These are phyloP conservation scores for Troglohyphantes excavatus DNA, from an alignment of 2,888 invertebrate species.

Conservation along the genomic window DNA sequence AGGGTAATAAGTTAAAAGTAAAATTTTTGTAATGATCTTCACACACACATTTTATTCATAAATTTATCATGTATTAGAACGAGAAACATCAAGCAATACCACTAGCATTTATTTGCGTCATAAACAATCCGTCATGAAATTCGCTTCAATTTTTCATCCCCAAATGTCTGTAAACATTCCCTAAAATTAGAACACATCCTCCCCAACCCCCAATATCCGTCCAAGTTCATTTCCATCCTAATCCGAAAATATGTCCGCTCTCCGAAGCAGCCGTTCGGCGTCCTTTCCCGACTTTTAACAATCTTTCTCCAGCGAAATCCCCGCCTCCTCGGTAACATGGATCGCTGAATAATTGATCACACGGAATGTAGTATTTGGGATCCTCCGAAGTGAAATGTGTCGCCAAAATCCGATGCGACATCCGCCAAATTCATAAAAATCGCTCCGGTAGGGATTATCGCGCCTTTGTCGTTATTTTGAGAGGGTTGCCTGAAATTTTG, in stretches of 20 bases:
- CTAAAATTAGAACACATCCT: too few relatives aligned
- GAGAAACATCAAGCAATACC: too few relatives aligned
- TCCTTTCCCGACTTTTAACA: background rate
- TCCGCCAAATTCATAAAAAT: slow-evolving; percentile 36
- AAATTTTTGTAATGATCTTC: too few relatives aligned
- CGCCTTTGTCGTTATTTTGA: background rate
- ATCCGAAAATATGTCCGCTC: background rate
- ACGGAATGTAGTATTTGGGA: background rate
- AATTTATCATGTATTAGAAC: too few relatives aligned
- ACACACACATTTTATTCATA: too few relatives aligned
- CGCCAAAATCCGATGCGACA: background rate
- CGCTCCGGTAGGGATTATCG: background rate
- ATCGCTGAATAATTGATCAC: slow-evolving; percentile 28
- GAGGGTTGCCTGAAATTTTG: too few relatives aligned
- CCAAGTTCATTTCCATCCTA: background rate
- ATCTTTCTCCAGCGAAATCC: background rate
- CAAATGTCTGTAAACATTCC: too few relatives aligned
- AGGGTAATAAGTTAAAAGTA: too few relatives aligned
- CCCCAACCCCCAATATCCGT: background rate
- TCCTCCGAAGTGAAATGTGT: background rate
- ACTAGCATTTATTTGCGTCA: too few relatives aligned
- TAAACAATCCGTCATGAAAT: too few relatives aligned
- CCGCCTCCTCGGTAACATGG: background rate
- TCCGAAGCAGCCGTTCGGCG: too few relatives aligned
- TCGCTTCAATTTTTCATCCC: too few relatives aligned